Evolutionary conservation across 1,140 invertebrate genomes (phyloP).

Genomic region (Zaprionus tsacasi): DNA sequence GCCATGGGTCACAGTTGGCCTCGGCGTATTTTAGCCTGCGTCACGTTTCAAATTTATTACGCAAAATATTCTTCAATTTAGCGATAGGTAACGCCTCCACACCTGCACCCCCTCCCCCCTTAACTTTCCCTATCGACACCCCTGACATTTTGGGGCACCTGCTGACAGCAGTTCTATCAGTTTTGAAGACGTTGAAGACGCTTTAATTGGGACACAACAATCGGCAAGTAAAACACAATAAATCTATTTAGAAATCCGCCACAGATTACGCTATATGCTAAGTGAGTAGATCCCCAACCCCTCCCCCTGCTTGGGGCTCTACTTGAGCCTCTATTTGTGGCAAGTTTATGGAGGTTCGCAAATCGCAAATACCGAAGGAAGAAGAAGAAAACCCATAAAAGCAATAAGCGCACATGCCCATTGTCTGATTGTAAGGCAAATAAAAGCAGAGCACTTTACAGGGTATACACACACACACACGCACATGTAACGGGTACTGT

Average conservation of each 20-base stretch:
- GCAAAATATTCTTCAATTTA: conserved; percentile 72
- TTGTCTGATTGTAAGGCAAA: conserved; percentile 66
- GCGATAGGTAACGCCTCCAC: conserved; percentile 17
- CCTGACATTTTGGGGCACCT: conserved; percentile 35
- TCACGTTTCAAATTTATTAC: conserved; percentile 80
- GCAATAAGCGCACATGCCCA: conserved; percentile 48
- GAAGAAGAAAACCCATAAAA: conserved; percentile 28
- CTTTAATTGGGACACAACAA: conserved; percentile 32
- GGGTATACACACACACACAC: conserved; percentile 4
- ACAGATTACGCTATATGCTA: neutral
- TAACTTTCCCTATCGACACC: neutral
- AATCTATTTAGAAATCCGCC: neutral
- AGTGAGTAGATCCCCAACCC: too few species aligned
- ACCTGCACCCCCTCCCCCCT: neutral
- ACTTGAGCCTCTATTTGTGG: neutral
- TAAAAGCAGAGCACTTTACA: conserved; percentile 40
- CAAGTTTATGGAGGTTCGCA: neutral
- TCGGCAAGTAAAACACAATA: neutral
- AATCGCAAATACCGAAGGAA: conserved; percentile 21
- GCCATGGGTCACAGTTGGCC: conserved; percentile 50
- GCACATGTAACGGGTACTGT: neutral
- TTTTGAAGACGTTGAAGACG: conserved; percentile 13
- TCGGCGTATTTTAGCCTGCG: conserved; percentile 48
- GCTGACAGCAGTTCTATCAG: conserved; percentile 41
- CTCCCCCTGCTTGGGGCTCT: too few species aligned